Evolutionary conservation across 2,113 vertebrate genomes (phyloP), one percentile per base, ranked within the genome.

Genomic region (Synchiropus splendidus): DNA sequence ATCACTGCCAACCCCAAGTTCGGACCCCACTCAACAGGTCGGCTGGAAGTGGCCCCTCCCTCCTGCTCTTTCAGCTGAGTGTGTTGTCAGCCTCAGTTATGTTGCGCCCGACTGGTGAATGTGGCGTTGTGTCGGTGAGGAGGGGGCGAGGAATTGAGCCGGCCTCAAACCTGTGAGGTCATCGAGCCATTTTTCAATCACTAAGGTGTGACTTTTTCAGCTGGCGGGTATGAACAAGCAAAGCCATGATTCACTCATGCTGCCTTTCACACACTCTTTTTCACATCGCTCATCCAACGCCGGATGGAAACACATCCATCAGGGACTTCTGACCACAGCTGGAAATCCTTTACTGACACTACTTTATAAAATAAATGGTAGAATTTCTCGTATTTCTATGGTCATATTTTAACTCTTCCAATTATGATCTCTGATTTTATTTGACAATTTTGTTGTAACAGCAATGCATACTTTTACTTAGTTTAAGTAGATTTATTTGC

Each of bases 61-160:
- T 8, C 21, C 21, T 8, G 4, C 21, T 8, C 21, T 27, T 8
- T 27, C 21, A 36, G 57, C 47, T 36, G 34, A 34, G 50, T 57
- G 56, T 41, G 51, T 61, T 74, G 73, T 75, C 69, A 48, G 58
- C 51, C 65, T 35, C 54, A 61, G 67, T 64, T 72, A 71, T 77
- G 67, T 71, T 71, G 68, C 47, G 64, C 58, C 67, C 76, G 55
- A 56, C 53, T 70, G 70, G 51, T 78, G 67, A 79, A 73, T 74
- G 67, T 51, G 48, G 52, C 39, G 44, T 63, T 63, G 66, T 49
- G 17, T 48, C 63, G 60, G 59, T 58, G 59, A 65, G 66, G 58
- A 42, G 51, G 58, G 15, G 13, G 8, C 31, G 5, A 16, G 2
- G 36, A 16, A 36, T 41, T 10, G 11, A n/a, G n/a, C n/a, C 12